Base-by-base conservation (phyloP, 2,113 vertebrate species). In the Baryphthengus martii region DNA sequence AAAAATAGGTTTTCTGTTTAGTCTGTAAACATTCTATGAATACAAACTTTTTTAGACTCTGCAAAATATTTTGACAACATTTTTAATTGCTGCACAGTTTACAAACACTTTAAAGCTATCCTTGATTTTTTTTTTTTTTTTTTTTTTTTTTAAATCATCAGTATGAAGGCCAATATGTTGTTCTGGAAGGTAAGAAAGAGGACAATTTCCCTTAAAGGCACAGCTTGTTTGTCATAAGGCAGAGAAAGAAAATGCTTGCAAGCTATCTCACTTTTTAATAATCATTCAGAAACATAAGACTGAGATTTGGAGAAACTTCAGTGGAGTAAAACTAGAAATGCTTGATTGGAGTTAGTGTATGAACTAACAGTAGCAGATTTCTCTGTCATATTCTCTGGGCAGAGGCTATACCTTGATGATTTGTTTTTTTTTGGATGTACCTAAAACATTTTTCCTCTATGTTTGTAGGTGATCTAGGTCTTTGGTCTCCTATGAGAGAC, bases 371-470 rank as follows among this genome's bases (percentile, higher is more conserved):
- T 25, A 39, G 31, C 5, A 88, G 31, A 70, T 50, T 85, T 73
- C 85, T 80, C 31, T 11, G 33, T 65, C 9, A 6, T 11, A 6
- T 67, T 61, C 20, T 91, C 56, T 47, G 9, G 11, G 16, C 4
- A 17, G 35, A 71, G 3, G 5, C 9, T 39, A 7, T 59, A 5
- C 13, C 14, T 66, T 81, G 17, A 10, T n/a, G n/a, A n/a, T n/a
- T n/a, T n/a, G n/a, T n/a, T 45, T 44, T 58, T 71, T 52, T 14
- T 28, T 11, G 2, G 9, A 13, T 15, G 7, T 55, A 17, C 17
- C 13, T n/a, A 18, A 42, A 61, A 37, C 4, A 6, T 35, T 17
- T 19, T 1, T 53, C 10, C 47, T 79, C 5, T n/a, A 0, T 35
- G 4, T 37, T 40, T 76, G 28, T 42, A 49, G 11, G 26, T 53